Evolutionary conservation across 1,140 invertebrate species (phyloP), one percentile per base, ranked within the genome.

Genomic region (Thalassaphorura encarpata): DNA sequence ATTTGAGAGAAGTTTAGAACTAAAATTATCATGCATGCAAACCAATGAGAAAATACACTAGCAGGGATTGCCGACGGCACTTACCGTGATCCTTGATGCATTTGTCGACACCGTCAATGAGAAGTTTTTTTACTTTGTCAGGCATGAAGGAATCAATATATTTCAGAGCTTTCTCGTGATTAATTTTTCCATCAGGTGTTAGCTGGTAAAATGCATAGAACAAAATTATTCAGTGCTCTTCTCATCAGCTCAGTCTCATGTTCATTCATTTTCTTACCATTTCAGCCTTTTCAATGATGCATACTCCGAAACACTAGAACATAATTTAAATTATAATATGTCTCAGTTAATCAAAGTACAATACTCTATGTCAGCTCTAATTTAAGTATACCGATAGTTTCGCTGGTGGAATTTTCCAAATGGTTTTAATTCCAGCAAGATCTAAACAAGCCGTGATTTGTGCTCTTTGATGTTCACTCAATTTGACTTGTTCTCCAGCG

Each of bases 371-470:
- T 48, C 6, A 28, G 27, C 41, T 11, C 27, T 8, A 27, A 16
- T 1, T 26, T 16, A 1, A 4, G 19, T 24, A 54, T 54, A 62
- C 60, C 3, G 61, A 50, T 26, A 63, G 47, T 45, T 63, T 63
- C 16, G 56, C 57, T 26, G 54, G 50, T 29, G 61, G 61, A 27
- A 63, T 63, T 57, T 63, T 63, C 61, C 61, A 63, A 21, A 63
- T 45, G 6, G 49, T 43, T n/a, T 52, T 58, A 18, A 63, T 60
- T 43, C 57, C 57, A 24, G 29, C 19, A 26, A 0, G 8, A 6
- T 59, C 42, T 41, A 63, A 47, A 29, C 61, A 63, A 27, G 59
- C 61, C 15, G 57, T 50, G 26, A 63, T 60, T 28, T 60, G 53
- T 0, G 41, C 42, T 41, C 47, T 56, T 52, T 63, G 61, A 13